Base-by-base conservation (phyloP, 2,797 vertebrate species). In the Arrhamphus sclerolepis region DNA sequence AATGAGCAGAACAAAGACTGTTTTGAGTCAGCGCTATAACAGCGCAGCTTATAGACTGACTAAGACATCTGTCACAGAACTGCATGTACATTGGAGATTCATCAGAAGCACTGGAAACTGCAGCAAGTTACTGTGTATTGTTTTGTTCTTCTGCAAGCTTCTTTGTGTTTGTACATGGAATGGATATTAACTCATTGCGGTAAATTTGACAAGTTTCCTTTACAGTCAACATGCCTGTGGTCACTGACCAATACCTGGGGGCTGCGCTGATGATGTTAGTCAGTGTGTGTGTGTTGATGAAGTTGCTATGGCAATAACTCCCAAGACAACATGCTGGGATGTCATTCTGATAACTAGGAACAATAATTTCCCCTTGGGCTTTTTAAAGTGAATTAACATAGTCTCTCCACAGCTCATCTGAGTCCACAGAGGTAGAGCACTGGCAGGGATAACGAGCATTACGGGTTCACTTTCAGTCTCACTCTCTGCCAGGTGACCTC, bases 121-220 rank as follows among this genome's bases (percentile, higher is more conserved):
- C 2, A 46, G 39, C 48, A 62, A 2, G 34, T 52, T 58, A 19
- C 13, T 63, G 46, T 68, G 17, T 55, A 9, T 70, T 67, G 62
- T 71, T 69, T 14, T 26, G n/a, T 14, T 38, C 57, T 14, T 29
- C 56, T 18, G 41, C 29, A 44, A 70, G 54, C 44, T 4, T 46
- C 44, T 65, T 20, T 40, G 56, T 51, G 55, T 74, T 70, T 66
- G 47, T 66, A 46, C 46, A 42, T 13, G 16, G 69, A 70, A 76
- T 75, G 22, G 55, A 74, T 64, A 46, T 67, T 21, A 67, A 65
- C 61, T 73, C 60, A 41, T 41, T 72, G 68, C 4, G 57, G 73
- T 75, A 62, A 21, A 41, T 65, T 84, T 74, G 75, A 79, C 72
- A 67, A 79, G 78, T 84, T 87, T 86, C 72, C 82, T 70, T 59